Base-by-base conservation (phyloP, 1,140 invertebrate genomes). In the Diuraphis noxia region DNA sequence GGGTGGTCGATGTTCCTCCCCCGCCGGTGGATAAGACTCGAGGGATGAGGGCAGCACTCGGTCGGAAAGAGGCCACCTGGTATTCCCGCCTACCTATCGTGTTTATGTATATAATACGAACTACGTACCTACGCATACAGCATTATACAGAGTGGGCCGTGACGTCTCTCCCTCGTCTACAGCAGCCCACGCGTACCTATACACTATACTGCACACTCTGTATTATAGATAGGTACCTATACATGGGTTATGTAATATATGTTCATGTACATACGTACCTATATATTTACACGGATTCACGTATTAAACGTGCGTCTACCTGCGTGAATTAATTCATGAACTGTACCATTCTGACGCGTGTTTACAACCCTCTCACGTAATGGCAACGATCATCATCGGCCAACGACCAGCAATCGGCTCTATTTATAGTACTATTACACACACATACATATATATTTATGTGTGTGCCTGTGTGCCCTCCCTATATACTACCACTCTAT, bases 1-100 rank as follows among this genome's bases (percentile, higher is more conserved):
- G 21, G 79, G 79, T 81, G 38, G 77, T 79, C 52, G 77, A 36
- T 79, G 38, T 84, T n/a, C 30, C 23, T 41, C 38, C 30, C 30
- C 4, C 81, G 5, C 38, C 40, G 13, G 9, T 7, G 77, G 36
- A 36, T 19, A 38, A 81, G 36, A 86, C 30, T 13, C 6, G 13
- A 8, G 46, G 34, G 85, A n/a, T n/a, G n/a, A 25, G 46, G 86
- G 25, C 38, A 19, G 10, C 5, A 30, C 21, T 88, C 19, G 36
- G 19, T 19, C 21, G 36, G 2, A 38, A 52, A 41, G 52, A 72
- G 19, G 84, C 46, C 90, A 82, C 82, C 77, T 81, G 82, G 52
- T 92, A 56, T 92, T 88, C 38, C 92, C 88, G 92, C 89, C 56
- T 88, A 92, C 84, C 41, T 38, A 77, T 10, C 23, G 36, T 21